Conservation (phyloP, 2,113 vertebrate species). For the Baryphthengus martii region DNA sequence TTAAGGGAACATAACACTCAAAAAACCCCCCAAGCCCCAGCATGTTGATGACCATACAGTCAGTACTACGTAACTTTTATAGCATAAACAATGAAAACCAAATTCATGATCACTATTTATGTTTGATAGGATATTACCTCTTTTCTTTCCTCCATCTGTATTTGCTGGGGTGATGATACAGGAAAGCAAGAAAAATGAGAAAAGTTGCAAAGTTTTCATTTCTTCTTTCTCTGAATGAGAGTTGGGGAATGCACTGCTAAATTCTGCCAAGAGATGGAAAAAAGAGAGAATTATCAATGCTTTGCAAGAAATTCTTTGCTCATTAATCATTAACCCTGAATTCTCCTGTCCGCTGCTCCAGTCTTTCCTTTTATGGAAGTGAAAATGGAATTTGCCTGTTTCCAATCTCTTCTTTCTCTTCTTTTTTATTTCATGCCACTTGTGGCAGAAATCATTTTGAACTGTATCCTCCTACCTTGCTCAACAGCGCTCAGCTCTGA, state of each 20-base stretch:
- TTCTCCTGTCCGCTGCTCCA: background rate
- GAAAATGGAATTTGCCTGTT: background rate
- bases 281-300: constrained; percentile 4
- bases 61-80: background rate
- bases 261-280: constrained; percentile 52
- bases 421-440: background rate
- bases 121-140: constrained; percentile 69
- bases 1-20: background rate
- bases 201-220: constrained; percentile 64
- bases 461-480: background rate
- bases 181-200: constrained; percentile 50
- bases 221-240: constrained; percentile 12
- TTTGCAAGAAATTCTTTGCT: constrained; percentile 30
- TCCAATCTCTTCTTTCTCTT: background rate
- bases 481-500: background rate
- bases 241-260: constrained; percentile 3
- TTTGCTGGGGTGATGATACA: constrained; percentile 25
- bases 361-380: constrained; percentile 14
- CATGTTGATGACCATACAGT: background rate
- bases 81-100: background rate
- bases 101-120: background rate
- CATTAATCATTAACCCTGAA: constrained; percentile 78
- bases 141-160: constrained; percentile 29
- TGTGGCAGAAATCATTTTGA: background rate
- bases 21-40: background rate